These are phyloP conservation scores for Scotopteryx bipunctaria DNA, from an alignment of 2,888 invertebrate genomes.

Conservation along the genomic window DNA sequence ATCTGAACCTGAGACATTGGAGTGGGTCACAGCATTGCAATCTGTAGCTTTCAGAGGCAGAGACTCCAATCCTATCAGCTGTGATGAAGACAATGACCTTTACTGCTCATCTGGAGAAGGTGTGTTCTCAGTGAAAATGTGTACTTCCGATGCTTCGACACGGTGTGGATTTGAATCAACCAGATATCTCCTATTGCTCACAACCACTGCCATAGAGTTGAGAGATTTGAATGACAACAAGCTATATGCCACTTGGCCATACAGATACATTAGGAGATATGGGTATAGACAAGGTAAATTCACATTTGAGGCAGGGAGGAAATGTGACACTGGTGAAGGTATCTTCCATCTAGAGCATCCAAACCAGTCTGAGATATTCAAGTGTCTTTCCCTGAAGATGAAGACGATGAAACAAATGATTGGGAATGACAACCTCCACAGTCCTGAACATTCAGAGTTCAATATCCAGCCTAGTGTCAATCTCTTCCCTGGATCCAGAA, in stretches of 20 bases:
- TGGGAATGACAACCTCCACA: slow-evolving; percentile 86
- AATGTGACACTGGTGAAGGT: slow-evolving; percentile 93
- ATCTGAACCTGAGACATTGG: slow-evolving; percentile 87
- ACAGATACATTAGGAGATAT: slow-evolving; percentile 91
- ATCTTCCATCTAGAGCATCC: slow-evolving; percentile 91
- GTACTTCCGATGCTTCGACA: slow-evolving; percentile 90
- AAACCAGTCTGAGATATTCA: slow-evolving; percentile 92
- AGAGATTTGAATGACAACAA: slow-evolving; percentile 86
- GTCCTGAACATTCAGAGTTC: slow-evolving; percentile 87
- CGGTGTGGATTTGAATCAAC: slow-evolving; percentile 89
- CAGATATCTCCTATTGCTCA: slow-evolving; percentile 88
- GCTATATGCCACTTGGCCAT: slow-evolving; percentile 91
- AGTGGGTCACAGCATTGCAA: slow-evolving; percentile 92
- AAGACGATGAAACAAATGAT: slow-evolving; percentile 93
- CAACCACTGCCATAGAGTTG: slow-evolving; percentile 89
- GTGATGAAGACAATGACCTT: slow-evolving; percentile 94
- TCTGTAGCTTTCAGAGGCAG: slow-evolving; percentile 91
- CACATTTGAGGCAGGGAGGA: slow-evolving; percentile 94
- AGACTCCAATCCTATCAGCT: slow-evolving; percentile 81
- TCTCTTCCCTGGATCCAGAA: slow-evolving; percentile 92
- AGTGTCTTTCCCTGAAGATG: slow-evolving; percentile 92
- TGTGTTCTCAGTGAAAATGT: slow-evolving; percentile 89
- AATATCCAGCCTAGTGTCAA: slow-evolving; percentile 89
- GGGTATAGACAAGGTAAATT: slow-evolving; percentile 94
- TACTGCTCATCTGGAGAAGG: slow-evolving; percentile 94